Base-by-base conservation (phyloP, 2,888 invertebrate species). In the Tetragonula carbonaria region DNA sequence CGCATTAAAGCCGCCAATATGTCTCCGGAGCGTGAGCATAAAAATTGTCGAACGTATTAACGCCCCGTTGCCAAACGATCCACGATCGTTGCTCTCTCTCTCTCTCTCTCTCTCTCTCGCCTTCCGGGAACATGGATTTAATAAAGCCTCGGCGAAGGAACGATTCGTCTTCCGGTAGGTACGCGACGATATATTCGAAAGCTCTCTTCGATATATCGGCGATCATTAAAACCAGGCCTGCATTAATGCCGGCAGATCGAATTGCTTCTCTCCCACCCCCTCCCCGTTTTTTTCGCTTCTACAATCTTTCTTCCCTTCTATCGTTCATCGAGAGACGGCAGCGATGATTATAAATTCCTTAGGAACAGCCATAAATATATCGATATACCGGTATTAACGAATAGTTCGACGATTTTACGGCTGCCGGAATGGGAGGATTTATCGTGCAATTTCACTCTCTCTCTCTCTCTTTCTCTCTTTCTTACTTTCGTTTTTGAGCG, bases 41-140 rank as follows among this genome's bases (percentile, higher is more conserved):
- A 93, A 93, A 93, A 93, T 93, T 88, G 92, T 92, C 91, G 90
- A 92, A 92, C 88, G 86, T 90, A 92, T 93, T 92, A 92, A 91
- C 91, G 91, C 70, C 70, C 75, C 73, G 55, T 67, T 80, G 76
- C 80, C 78, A 55, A 77, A 65, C 87, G 85, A 79, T 88, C 77
- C 45, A 45, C 45, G 45, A 45, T 1, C 45, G 45, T 45, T 45
- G 11, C 75, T 57, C 59, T 79, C 72, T 21, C 57, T 57, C n/a
- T 21, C 57, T 65, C 28, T 65, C 77, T 62, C 63, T 79, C 72
- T n/a, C 57, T 14, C n/a, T 4, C 57, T 59, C 28, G 38, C 63
- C 76, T 78, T 87, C 83, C 78, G 78, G 86, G 84, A 86, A 84
- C 87, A 78, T 84, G 86, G 87, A 89, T 92, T 92, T 92, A 92